phyloP scores from a whole-genome alignment of 1,140 invertebrate species.

The Hormaphis cornu region DNA sequence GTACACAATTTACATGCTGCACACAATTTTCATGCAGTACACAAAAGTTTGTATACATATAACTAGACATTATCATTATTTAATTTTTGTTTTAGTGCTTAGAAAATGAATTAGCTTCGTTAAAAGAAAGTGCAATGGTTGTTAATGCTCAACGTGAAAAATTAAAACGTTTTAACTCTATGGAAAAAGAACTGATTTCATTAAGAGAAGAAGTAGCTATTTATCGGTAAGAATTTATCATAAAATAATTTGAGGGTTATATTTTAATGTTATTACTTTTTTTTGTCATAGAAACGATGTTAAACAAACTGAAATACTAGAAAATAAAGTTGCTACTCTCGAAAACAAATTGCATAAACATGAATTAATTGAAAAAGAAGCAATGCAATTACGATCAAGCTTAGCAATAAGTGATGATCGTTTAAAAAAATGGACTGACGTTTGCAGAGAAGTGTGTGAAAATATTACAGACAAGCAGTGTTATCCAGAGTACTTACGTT shows the following conservation, averaged over 20 bases:
- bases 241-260: background rate
- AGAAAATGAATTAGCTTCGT: conserved; percentile 24
- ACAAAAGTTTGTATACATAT: too few relatives aligned
- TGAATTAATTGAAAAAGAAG: conserved; percentile 26
- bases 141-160: conserved; percentile 20
- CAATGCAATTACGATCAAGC: conserved; percentile 22
- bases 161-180: conserved; percentile 24
- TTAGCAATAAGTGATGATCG: conserved; percentile 21
- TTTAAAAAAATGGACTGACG: conserved; percentile 18
- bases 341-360: conserved; percentile 15
- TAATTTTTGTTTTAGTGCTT: conserved; percentile 3
- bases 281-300: conserved; percentile 17
- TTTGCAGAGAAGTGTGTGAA: conserved; percentile 10
- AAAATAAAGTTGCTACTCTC: conserved; percentile 21
- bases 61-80: background rate
- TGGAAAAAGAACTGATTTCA: conserved; percentile 22
- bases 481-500: conserved; percentile 24
- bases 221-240: background rate
- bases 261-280: background rate
- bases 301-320: conserved; percentile 20
- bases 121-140: conserved; percentile 23
- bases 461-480: conserved; percentile 16
- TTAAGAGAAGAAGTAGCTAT: conserved; percentile 21
- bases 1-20: too few relatives aligned
- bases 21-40: too few relatives aligned